phyloP scores from a whole-genome alignment of 1,140 invertebrate genomes.

The Sweltsa coloradensis region DNA sequence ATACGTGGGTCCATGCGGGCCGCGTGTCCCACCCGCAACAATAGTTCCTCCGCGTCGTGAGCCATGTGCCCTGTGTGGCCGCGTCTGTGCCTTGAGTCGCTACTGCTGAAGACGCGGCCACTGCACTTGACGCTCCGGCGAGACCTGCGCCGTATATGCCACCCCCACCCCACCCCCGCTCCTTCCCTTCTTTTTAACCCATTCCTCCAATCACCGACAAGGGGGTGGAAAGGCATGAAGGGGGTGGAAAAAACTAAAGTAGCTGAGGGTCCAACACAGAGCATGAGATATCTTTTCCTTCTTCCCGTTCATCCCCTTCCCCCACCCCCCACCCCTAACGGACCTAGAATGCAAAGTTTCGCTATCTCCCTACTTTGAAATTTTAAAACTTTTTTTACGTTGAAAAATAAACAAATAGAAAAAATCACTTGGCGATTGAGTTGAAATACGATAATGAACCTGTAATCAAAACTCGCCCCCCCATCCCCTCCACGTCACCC shows the following conservation, averaged over 20 bases:
- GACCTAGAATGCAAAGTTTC: neutral
- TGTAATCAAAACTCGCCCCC: constrained; percentile 2
- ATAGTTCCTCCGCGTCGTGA: neutral
- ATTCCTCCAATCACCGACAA: no score
- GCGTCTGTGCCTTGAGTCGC: neutral
- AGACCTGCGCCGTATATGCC: constrained; percentile 2
- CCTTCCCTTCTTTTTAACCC: no score
- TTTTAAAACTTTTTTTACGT: neutral
- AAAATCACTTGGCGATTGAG: constrained; percentile 7
- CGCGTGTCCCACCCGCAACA: neutral
- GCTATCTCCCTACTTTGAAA: neutral
- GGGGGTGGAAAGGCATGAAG: no score
- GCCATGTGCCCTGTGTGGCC: neutral
- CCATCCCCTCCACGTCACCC: neutral
- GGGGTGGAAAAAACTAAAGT: no score
- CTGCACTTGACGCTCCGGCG: neutral
- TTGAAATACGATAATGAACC: constrained; percentile 16
- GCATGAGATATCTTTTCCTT: no score
- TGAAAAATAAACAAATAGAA: constrained; percentile 6
- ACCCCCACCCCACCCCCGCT: constrained; percentile 1
- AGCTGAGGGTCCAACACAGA: no score
- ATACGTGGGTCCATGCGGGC: no score
- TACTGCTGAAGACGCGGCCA: constrained; percentile 4
- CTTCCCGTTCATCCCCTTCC: constrained; percentile 5
- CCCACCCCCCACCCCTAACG: neutral